Evolutionary conservation across 2,113 vertebrate species (phyloP).

Genomic region (Calonectris borealis): DNA sequence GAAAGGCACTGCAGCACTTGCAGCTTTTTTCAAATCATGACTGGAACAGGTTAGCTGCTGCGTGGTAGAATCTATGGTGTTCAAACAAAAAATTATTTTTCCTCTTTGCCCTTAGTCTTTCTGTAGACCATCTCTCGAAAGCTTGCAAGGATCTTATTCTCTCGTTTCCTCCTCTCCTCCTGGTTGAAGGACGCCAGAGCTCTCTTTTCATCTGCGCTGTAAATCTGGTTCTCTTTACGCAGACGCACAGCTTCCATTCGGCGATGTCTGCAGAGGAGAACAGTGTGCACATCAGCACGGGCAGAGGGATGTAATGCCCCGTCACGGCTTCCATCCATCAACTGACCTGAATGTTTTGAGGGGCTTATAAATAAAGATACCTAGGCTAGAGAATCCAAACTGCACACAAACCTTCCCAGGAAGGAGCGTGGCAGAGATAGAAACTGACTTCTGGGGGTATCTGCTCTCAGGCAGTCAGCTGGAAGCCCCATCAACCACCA

Average conservation of each 20-base stretch:
- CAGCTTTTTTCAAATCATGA: background rate
- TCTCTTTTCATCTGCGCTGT: conserved; percentile 95
- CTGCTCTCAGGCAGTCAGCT: background rate
- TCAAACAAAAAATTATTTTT: conserved; percentile 77
- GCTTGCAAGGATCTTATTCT: conserved; percentile 96
- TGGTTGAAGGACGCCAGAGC: conserved; percentile 97
- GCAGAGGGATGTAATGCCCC: background rate
- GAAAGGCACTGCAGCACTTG: conserved; percentile 54
- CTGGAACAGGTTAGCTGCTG: background rate
- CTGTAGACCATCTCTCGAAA: conserved; percentile 98
- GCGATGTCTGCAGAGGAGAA: conserved; percentile 80
- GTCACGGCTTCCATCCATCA: background rate
- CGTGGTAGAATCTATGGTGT: background rate
- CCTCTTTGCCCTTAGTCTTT: conserved; percentile 97
- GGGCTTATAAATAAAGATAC: background rate
- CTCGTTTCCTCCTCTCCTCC: conserved; percentile 93
- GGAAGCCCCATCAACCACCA: background rate
- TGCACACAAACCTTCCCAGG: background rate
- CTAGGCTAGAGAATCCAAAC: background rate
- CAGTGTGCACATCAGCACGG: background rate
- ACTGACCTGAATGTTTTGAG: background rate
- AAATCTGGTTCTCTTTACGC: conserved; percentile 99
- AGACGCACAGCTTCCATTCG: conserved; percentile 98
- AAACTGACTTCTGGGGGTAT: background rate
- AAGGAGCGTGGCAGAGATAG: background rate